phyloP scores from a whole-genome alignment of 2,797 vertebrate species.

The Pangasius macronema region DNA sequence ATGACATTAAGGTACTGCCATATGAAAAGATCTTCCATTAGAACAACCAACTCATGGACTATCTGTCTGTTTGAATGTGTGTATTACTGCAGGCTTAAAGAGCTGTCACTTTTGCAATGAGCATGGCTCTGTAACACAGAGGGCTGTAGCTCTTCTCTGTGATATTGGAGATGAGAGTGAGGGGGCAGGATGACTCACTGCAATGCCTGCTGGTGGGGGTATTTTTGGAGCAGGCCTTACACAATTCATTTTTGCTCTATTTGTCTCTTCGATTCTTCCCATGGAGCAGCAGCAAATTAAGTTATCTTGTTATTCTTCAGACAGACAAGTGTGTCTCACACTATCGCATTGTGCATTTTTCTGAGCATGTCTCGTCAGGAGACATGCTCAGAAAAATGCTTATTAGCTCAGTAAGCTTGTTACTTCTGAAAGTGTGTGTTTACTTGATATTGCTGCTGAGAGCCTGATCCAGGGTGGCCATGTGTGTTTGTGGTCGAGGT shows the following conservation, averaged over 20 bases:
- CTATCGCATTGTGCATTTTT: neutral
- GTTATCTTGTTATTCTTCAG: slow-evolving; percentile 26
- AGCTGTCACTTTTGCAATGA: slow-evolving; percentile 24
- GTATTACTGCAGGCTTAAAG: slow-evolving; percentile 31
- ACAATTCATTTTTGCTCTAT: slow-evolving; percentile 53
- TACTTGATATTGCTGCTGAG: slow-evolving; percentile 22
- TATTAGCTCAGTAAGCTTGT: neutral
- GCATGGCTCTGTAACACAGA: slow-evolving; percentile 30
- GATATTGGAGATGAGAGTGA: slow-evolving; percentile 53
- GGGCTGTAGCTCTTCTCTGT: slow-evolving; percentile 38
- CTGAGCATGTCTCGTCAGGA: slow-evolving; percentile 7
- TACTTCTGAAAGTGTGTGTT: slow-evolving; percentile 10
- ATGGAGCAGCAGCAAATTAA: slow-evolving; percentile 39
- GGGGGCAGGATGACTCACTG: slow-evolving; percentile 57
- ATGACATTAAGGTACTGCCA: slow-evolving; percentile 18
- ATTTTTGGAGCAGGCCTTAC: slow-evolving; percentile 56
- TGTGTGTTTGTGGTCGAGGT: slow-evolving; percentile 44
- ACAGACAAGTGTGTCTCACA: slow-evolving; percentile 12
- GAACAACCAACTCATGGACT: slow-evolving; percentile 20
- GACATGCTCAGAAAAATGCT: too few relatives aligned
- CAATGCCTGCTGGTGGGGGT: slow-evolving; percentile 51
- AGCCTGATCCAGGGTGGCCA: slow-evolving; percentile 16
- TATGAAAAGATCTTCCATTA: slow-evolving; percentile 15
- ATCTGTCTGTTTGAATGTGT: slow-evolving; percentile 29
- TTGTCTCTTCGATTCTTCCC: slow-evolving; percentile 32